Evolutionary conservation across 2,888 invertebrate species (phyloP), one percentile per base, ranked within the genome.

Genomic region (Erebia ligea): DNA sequence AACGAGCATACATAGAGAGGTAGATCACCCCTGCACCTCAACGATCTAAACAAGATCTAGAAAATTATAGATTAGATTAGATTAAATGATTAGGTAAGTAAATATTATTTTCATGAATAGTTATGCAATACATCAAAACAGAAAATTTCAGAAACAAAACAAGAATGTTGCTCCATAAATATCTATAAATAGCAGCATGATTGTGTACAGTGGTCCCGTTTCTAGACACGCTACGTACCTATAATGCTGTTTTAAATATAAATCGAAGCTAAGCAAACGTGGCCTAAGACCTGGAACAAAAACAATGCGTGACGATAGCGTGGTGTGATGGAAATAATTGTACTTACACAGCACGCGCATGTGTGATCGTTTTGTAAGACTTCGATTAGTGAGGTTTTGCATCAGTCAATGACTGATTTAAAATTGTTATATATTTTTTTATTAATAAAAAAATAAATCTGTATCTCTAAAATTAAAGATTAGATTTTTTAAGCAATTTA

Each of bases 221-320:
- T 21, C 9, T 56, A 56, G 10, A 56, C 13, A 19, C 56, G 21
- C 25, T 15, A 40, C 59, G n/a, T 40, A 34, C 5, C 58, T 58
- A 17, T 52, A 19, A 56, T 48, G 48, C 48, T 62, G 15, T 45
- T 48, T 48, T 45, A 45, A 61, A 61, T 21, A 62, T 62, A 62
- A 62, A 62, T 62, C 62, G 48, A 15, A 48, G 62, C 21, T 13
- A 21, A 48, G 62, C 62, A 34, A 57, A 66, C 56, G 57, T 65
- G 66, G 57, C 17, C 17, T 69, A 54, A 54, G 10, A 10, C 54
- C 3, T 54, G 54, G 11, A 54, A 11, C 19, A 54, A 17, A 54
- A 17, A 54, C 8, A 54, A 17, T 19, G 10, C 54, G n/a, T 8
- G 50, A 52, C 8, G n/a, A 9, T 13, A 45, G 50, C n/a, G 19